phyloP scores from a whole-genome alignment of 2,113 vertebrate genomes.

The Phalacrocorax brasilianus region DNA sequence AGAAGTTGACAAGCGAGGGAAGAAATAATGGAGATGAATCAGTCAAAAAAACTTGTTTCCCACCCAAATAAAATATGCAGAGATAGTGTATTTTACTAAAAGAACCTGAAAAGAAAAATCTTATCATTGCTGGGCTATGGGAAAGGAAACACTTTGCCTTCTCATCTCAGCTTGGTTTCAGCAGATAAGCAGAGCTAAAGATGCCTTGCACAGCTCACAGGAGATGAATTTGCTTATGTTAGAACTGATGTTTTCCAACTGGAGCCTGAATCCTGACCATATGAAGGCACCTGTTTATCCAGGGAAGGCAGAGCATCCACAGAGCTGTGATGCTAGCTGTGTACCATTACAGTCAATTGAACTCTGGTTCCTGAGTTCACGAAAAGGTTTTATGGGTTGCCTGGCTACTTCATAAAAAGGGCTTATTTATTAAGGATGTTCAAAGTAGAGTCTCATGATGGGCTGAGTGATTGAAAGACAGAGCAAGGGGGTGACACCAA shows the following conservation, averaged over 20 bases:
- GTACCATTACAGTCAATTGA: not conserved
- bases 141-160: constrained; percentile 29
- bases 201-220: not conserved
- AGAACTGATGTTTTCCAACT: not conserved
- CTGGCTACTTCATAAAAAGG: not conserved
- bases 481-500: not conserved
- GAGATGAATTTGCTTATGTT: not conserved
- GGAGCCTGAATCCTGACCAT: not conserved
- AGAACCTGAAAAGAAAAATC: not conserved
- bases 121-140: not conserved
- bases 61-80: not conserved
- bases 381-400: not conserved
- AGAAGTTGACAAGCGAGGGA: not conserved
- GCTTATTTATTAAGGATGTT: not conserved
- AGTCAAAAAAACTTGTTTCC: not conserved
- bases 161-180: not conserved
- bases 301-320: not conserved
- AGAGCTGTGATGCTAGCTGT: not conserved
- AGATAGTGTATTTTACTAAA: not conserved
- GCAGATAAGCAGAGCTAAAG: not conserved
- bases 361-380: not conserved
- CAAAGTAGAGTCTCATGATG: not conserved
- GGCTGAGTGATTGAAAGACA: not conserved
- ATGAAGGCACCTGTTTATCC: not conserved
- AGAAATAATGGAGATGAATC: not conserved